These are phyloP conservation scores for Nymphalis c-album DNA, from an alignment of 2,888 invertebrate genomes.

Conservation along the genomic window DNA sequence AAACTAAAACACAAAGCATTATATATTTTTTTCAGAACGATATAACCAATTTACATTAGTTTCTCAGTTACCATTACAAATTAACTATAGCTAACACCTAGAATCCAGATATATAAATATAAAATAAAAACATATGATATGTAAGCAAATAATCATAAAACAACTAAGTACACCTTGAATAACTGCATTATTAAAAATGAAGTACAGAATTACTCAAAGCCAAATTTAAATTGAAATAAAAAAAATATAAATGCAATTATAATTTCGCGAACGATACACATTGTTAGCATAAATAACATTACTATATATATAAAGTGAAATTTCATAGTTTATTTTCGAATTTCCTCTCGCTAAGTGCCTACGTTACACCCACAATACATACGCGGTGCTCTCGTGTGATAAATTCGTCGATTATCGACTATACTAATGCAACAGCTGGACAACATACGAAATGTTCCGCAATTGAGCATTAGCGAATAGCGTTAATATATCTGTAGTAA, in stretches of 20 bases:
- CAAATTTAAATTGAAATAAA: not conserved
- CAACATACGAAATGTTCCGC: constrained; percentile 32
- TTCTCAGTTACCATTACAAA: too few species aligned
- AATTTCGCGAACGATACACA: not conserved
- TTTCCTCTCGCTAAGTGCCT: constrained; percentile 12
- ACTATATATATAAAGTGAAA: not conserved
- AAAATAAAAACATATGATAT: too few species aligned
- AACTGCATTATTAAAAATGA: too few species aligned
- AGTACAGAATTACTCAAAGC: too few species aligned
- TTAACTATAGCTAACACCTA: too few species aligned
- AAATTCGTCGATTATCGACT: constrained; percentile 34
- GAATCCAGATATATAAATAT: too few species aligned
- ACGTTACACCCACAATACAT: constrained; percentile 18
- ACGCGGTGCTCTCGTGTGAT: constrained; percentile 19
- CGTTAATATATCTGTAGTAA: constrained; percentile 48
- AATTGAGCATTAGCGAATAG: constrained; percentile 36
- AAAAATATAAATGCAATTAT: not conserved
- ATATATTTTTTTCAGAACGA: too few species aligned
- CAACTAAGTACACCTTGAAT: too few species aligned
- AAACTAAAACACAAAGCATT: too few species aligned
- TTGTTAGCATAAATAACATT: not conserved
- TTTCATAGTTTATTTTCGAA: constrained; percentile 8
- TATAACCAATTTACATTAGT: too few species aligned
- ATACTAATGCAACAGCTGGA: constrained; percentile 37
- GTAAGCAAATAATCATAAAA: too few species aligned